Evolutionary conservation across 2,113 vertebrate genomes (phyloP), one percentile per base, ranked within the genome.

Genomic region (Zapornia atra): DNA sequence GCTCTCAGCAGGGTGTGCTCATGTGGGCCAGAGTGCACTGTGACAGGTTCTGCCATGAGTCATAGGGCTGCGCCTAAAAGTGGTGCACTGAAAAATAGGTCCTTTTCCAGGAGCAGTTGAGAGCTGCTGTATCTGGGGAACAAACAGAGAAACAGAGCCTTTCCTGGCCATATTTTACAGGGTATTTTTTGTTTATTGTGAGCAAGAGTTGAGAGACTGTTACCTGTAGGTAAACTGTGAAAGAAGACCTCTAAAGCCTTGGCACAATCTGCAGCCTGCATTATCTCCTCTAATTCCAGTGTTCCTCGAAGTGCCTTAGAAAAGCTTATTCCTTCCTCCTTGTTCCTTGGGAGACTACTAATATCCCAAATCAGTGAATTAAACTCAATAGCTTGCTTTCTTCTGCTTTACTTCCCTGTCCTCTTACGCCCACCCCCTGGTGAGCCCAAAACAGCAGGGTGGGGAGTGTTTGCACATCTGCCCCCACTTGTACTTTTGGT

Each of bases 181-280:
- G 3, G 16, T 57, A 12, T 0, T 1, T 76, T 68, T 40, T 79
- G 12, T 78, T 69, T 51, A 13, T 42, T 0, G 0, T 9, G 9
- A 80, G 13, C 22, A 71, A 24, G 33, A 76, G 5, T 40, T 51
- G 14, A 76, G 22, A 72, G 71, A 63, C 9, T 1, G 2, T 66
- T 61, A 18, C 26, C 63, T 61, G 8, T 1, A 61, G 29, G 5
- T 7, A 48, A 61, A 17, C 14, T 13, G 4, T 21, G 15, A 46
- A 40, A 66, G 38, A 20, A 76, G 19, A 6, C 15, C n/a, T 80
- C 16, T 34, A 19, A 80, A 92, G 61, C 8, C 15, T 48, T 56
- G 29, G 29, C 5, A 22, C 2, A 3, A 61, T 19, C 46, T 68
- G 38, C 21, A 75, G 38, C 21, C n/a, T 76, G 46, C 36, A 15